Evolutionary conservation across 2,113 vertebrate species (phyloP).

Genomic region (Perca flavescens): DNA sequence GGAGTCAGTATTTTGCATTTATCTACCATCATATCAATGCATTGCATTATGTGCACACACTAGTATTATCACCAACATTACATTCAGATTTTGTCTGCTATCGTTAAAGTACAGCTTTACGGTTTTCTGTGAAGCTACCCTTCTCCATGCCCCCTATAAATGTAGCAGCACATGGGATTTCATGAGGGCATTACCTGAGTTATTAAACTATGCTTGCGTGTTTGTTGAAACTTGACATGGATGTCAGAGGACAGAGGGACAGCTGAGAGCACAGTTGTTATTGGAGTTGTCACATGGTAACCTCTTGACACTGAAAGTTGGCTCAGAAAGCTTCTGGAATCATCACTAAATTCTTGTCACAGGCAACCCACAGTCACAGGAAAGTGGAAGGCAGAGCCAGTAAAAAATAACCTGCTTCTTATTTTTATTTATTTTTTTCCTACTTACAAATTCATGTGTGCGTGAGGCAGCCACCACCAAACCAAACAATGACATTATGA

Average conservation of each 20-base stretch:
- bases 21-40: neutral
- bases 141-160: neutral
- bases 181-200: slow-evolving; percentile 29
- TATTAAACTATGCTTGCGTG: slow-evolving; percentile 27
- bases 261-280: slow-evolving; percentile 15
- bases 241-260: slow-evolving; percentile 16
- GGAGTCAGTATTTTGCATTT: neutral
- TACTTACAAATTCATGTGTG: slow-evolving; percentile 4
- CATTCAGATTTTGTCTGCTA: neutral
- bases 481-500: neutral
- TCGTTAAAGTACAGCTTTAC: neutral
- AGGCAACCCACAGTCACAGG: neutral
- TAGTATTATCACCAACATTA: neutral
- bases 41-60: neutral
- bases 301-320: slow-evolving; percentile 23
- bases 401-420: neutral
- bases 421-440: neutral
- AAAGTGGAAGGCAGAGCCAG: neutral
- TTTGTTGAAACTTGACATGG: slow-evolving; percentile 31
- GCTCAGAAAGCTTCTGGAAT: slow-evolving; percentile 13
- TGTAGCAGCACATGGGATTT: slow-evolving; percentile 4
- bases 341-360: slow-evolving; percentile 21
- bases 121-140: neutral
- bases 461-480: slow-evolving; percentile 3
- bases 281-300: slow-evolving; percentile 14